A percentile compares a stretch with the other conserved stretches of the same genome.
phyloP scores from a whole-genome alignment of 2,888 invertebrate genomes.

The Caenorhabditis uteleia region DNA sequence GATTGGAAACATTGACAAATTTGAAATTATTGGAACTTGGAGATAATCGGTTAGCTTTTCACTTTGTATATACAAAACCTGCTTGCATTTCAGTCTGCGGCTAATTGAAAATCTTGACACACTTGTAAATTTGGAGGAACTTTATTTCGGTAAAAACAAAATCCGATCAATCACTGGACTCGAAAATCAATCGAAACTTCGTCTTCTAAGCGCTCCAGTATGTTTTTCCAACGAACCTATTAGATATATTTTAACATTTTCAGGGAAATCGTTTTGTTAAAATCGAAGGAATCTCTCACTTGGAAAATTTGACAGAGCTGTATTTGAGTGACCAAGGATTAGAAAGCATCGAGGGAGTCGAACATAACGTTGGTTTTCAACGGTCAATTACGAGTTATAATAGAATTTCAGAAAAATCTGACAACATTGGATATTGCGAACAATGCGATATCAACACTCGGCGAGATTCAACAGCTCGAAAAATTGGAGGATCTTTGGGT shows the following conservation, averaged over 20 bases:
- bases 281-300: conserved; percentile 83
- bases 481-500: conserved; percentile 96
- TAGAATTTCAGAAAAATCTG: conserved; percentile 71
- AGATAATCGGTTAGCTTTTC: conserved; percentile 76
- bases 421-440: conserved; percentile 88
- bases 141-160: conserved; percentile 95
- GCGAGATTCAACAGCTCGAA: conserved; percentile 80
- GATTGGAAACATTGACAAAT: conserved; percentile 76
- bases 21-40: conserved; percentile 89
- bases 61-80: background rate
- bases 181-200: conserved; percentile 77
- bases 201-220: conserved; percentile 90
- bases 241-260: too few relatives aligned
- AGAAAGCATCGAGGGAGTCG: conserved; percentile 79
- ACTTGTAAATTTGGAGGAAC: conserved; percentile 80
- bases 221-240: conserved; percentile 76
- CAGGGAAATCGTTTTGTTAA: conserved; percentile 84
- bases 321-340: conserved; percentile 94
- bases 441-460: conserved; percentile 83
- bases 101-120: conserved; percentile 85
- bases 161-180: conserved; percentile 87
- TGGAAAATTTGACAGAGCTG: conserved; percentile 82
- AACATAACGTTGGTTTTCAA: conserved; percentile 75
- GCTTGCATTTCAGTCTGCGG: conserved; percentile 71
- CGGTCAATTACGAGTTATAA: background rate